phyloP scores from a whole-genome alignment of 1,140 invertebrate species.

The Bombus impatiens region DNA sequence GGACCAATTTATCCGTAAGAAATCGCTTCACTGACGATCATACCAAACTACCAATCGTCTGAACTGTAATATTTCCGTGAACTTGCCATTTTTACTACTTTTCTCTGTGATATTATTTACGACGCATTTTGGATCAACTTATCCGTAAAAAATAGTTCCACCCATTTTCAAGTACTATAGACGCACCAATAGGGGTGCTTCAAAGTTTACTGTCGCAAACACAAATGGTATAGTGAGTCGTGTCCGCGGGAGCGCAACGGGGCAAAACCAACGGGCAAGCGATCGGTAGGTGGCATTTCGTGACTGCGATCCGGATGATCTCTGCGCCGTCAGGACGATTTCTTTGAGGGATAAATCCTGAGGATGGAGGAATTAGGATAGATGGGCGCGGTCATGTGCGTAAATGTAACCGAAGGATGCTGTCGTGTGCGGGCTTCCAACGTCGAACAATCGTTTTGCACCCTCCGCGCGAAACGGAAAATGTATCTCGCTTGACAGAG shows the following conservation, averaged over 20 bases:
- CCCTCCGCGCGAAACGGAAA: slow-evolving; percentile 77
- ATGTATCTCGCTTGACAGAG: slow-evolving; percentile 78
- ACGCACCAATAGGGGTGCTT: not conserved
- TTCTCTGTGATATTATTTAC: not conserved
- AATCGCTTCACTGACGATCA: too few species aligned
- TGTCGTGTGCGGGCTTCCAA: slow-evolving; percentile 60
- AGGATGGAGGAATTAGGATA: slow-evolving; percentile 31
- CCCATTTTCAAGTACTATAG: not conserved
- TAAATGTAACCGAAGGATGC: slow-evolving; percentile 63
- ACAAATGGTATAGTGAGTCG: not conserved
- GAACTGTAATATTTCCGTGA: too few species aligned
- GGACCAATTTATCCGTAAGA: not conserved
- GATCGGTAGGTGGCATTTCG: slow-evolving; percentile 39
- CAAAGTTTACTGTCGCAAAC: too few species aligned
- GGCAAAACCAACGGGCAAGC: slow-evolving; percentile 22
- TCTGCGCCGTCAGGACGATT: slow-evolving; percentile 26
- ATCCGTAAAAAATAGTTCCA: not conserved
- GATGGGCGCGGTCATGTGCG: slow-evolving; percentile 52
- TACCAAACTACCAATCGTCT: too few species aligned
- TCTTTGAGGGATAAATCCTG: slow-evolving; percentile 45
- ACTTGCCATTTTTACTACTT: too few species aligned
- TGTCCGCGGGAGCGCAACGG: not conserved
- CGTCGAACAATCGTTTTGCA: slow-evolving; percentile 77
- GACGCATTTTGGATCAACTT: not conserved
- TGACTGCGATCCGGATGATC: slow-evolving; percentile 47